Evolutionary conservation across 2,797 vertebrate species (phyloP).

Genomic region (Coccyzus lansbergi): DNA sequence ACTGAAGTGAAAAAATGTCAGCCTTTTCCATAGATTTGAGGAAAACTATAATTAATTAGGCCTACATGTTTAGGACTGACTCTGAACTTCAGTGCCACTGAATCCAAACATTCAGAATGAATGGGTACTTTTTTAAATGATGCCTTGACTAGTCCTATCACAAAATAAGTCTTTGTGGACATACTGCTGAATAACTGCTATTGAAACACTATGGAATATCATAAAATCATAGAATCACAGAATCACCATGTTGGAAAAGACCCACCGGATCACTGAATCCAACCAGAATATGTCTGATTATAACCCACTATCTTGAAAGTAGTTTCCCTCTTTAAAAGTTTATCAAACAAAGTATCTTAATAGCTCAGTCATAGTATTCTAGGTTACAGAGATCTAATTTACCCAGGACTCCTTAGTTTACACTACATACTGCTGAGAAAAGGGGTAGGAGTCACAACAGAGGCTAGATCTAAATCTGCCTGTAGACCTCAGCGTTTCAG

Average conservation of each 20-base stretch:
- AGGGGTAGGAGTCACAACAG: background rate
- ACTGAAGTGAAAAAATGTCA: background rate
- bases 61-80: background rate
- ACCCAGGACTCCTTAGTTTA: background rate
- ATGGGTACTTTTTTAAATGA: background rate
- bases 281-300: background rate
- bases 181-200: background rate
- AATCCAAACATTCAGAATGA: background rate
- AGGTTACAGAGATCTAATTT: slow-evolving; percentile 1
- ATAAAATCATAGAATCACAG: too few species aligned
- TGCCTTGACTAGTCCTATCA: background rate
- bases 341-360: slow-evolving; percentile 31
- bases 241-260: too few species aligned
- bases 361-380: background rate
- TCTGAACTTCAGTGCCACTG: background rate
- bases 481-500: background rate
- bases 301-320: slow-evolving; percentile 13
- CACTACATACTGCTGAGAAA: background rate
- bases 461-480: background rate
- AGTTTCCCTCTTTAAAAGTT: background rate
- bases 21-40: background rate
- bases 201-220: background rate
- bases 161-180: slow-evolving; percentile 4
- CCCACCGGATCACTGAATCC: too few species aligned
- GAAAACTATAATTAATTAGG: background rate